phyloP scores from a whole-genome alignment of 2,888 invertebrate species.

The Toxonevra muliebris region DNA sequence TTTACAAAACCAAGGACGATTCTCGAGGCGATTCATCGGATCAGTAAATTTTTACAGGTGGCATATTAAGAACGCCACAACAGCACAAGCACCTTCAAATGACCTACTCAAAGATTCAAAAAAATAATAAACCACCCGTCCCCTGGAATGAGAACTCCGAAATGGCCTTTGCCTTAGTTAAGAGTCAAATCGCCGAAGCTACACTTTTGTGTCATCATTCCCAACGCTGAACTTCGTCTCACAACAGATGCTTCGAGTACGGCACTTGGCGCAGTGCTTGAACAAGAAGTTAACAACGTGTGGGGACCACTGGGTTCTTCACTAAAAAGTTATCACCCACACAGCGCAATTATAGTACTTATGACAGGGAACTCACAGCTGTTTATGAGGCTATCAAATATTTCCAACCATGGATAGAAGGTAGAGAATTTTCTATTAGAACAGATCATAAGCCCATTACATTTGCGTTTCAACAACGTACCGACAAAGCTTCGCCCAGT shows the following conservation, averaged over 20 bases:
- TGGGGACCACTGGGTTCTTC: constrained; percentile 20
- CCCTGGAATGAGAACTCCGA: constrained; percentile 12
- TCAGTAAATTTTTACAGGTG: constrained; percentile 24
- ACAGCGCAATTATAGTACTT: constrained; percentile 20
- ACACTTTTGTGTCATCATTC: background rate
- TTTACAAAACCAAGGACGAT: constrained; percentile 26
- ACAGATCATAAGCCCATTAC: constrained; percentile 2
- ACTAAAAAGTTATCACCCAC: constrained; percentile 6
- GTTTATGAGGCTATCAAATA: constrained; percentile 1
- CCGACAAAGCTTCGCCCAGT: background rate
- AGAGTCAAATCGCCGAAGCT: constrained; percentile 9
- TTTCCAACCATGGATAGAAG: constrained; percentile 10
- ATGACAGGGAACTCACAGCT: constrained; percentile 16
- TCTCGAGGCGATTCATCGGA: constrained; percentile 26
- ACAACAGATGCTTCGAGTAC: constrained; percentile 7
- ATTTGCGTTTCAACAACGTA: background rate
- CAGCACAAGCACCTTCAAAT: constrained; percentile 1
- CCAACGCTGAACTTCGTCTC: constrained; percentile 1
- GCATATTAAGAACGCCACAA: constrained; percentile 21
- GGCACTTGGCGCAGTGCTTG: constrained; percentile 5
- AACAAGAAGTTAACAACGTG: background rate
- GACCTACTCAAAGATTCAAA: constrained; percentile 23
- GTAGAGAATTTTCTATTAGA: background rate
- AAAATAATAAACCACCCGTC: constrained; percentile 21
- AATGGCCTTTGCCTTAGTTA: constrained; percentile 2